phyloP scores from a whole-genome alignment of 2,113 vertebrate species.

The Myxocyprinus asiaticus region DNA sequence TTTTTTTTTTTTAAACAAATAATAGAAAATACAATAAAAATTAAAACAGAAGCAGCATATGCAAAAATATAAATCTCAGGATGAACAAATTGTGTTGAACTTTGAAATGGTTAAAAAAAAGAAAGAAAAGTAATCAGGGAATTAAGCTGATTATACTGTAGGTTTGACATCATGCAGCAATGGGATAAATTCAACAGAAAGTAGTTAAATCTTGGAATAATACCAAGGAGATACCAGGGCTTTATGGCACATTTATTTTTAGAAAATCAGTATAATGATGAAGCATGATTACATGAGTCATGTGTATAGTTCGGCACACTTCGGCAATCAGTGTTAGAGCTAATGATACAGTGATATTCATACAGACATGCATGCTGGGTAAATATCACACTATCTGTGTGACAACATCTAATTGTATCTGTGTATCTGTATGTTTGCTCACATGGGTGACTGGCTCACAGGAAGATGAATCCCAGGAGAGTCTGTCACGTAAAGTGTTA shows the following conservation, averaged over 20 bases:
- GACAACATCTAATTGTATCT: slow-evolving; percentile 33
- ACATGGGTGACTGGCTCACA: slow-evolving; percentile 5
- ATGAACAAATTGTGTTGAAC: not conserved
- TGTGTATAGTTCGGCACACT: not conserved
- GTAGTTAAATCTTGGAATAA: not conserved
- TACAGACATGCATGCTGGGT: slow-evolving; percentile 17
- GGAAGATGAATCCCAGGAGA: slow-evolving; percentile 34
- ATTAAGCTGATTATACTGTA: too few species aligned
- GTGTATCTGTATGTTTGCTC: slow-evolving; percentile 8
- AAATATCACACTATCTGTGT: slow-evolving; percentile 12
- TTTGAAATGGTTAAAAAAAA: too few species aligned
- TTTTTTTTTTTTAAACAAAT: too few species aligned
- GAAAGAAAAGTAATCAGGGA: too few species aligned
- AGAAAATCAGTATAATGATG: not conserved
- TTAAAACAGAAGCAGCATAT: too few species aligned
- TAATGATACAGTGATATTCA: slow-evolving; percentile 24
- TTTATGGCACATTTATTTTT: not conserved
- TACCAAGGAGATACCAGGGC: too few species aligned
- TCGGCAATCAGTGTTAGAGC: slow-evolving; percentile 6
- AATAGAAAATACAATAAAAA: too few species aligned
- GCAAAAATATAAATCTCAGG: too few species aligned
- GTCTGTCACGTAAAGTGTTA: slow-evolving; percentile 23
- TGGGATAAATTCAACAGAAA: not conserved
- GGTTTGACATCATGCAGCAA: not conserved
- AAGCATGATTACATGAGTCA: not conserved